Base-by-base conservation (phyloP, 1,140 invertebrate genomes). In the Maconellicoccus hirsutus region DNA sequence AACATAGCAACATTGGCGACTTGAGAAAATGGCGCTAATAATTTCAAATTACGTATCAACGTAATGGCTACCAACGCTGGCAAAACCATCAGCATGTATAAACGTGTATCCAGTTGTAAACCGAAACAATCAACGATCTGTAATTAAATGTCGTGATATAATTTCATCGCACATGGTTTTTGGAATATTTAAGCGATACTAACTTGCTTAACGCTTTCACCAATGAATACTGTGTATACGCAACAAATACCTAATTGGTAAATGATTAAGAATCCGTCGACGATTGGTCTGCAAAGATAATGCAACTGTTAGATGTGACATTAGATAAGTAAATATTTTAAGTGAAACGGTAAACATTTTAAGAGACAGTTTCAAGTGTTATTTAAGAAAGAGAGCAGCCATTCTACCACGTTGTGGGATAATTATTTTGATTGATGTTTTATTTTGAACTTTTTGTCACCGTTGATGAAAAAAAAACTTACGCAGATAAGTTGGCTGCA, bases 171-270 rank as follows among this genome's bases (percentile, higher is more conserved):
- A n/a, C n/a, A n/a, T n/a, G n/a, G n/a, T n/a, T n/a, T n/a, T n/a
- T n/a, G n/a, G n/a, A n/a, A n/a, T n/a, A n/a, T n/a, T n/a, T n/a
- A n/a, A n/a, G n/a, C 3, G 12, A 33, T 33, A 33, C 42, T 52
- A 2, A 83, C 85, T 81, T 86, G 82, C 76, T 88, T 86, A 3
- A 89, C 81, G 76, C 86, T 93, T 27, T 86, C 83, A 0, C 90
- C 85, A 16, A 94, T 88, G 78, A 94, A 94, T 3, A 94, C 86
- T 26, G 92, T 87, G 80, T 94, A 94, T 1, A 93, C 90, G 76
- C 90, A 92, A 77, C 92, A 94, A 77, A 94, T 93, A 39, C 92
- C 92, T 71, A 94, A 83, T 79, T 94, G 92, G 73, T 91, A 92
- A 52, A 92, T 82, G n/a, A 91, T 86, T 70, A 94, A 82, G 76